Evolutionary conservation across 2,113 vertebrate genomes (phyloP).

Genomic region (Ameiurus melas): DNA sequence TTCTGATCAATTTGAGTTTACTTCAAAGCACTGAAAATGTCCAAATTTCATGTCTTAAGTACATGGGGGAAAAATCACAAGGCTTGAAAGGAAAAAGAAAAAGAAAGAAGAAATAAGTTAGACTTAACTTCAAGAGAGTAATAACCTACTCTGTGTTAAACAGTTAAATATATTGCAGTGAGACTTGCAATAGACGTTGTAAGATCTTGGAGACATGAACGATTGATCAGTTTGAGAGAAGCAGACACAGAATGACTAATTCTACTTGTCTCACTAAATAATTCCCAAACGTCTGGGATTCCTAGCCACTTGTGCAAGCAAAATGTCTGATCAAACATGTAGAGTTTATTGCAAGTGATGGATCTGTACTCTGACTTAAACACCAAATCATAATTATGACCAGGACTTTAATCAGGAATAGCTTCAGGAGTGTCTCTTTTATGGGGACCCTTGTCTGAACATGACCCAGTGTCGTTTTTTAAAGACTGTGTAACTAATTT

Average conservation of each 20-base stretch:
- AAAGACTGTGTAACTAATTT: not conserved
- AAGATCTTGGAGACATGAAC: not conserved
- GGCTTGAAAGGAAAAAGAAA: slow-evolving; percentile 11
- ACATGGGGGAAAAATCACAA: slow-evolving; percentile 14
- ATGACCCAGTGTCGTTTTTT: not conserved
- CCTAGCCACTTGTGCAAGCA: not conserved
- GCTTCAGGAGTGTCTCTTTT: not conserved
- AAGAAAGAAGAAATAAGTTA: slow-evolving; percentile 17
- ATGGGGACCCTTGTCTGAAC: not conserved
- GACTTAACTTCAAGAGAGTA: slow-evolving; percentile 4
- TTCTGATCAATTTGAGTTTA: slow-evolving; percentile 35
- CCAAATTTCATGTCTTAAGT: slow-evolving; percentile 17
- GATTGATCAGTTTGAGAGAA: not conserved
- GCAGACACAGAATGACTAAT: not conserved
- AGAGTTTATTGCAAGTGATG: slow-evolving; percentile 1
- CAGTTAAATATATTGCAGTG: slow-evolving; percentile 7
- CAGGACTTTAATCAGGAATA: not conserved
- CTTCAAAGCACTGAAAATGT: slow-evolving; percentile 47
- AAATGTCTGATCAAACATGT: not conserved
- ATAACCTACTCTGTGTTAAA: not conserved
- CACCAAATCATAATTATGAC: not conserved
- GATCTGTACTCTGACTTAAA: not conserved
- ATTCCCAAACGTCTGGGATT: not conserved
- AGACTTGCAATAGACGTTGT: not conserved
- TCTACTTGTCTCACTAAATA: not conserved